Evolutionary conservation across 2,888 invertebrate genomes (phyloP), one percentile per base, ranked within the genome.

Genomic region (Drosophila stalkeri): DNA sequence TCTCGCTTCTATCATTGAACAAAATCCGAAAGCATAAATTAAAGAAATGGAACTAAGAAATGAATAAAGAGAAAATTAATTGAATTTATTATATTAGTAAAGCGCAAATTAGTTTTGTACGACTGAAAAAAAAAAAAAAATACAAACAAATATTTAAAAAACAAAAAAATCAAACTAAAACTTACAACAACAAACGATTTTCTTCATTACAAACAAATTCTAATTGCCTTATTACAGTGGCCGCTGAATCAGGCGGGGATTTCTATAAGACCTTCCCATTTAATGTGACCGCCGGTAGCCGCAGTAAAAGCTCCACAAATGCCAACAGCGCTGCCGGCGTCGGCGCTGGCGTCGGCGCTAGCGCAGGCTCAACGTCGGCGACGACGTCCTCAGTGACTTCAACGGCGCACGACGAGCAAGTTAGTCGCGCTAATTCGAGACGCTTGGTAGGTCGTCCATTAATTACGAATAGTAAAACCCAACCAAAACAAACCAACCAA

Each of bases 221-320:
- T 82, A 85, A 86, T 88, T 90, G 84, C 91, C 89, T 90, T 90
- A 92, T 92, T 96, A 94, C 96, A 96, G 96, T 96, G 96, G 96
- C 96, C 95, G 96, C 96, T 94, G 96, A 96, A 95, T 95, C 96
- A 94, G 95, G 95, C 94, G 94, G 94, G 95, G 96, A 97, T 95
- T 96, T 95, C 96, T 97, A 95, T 97, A 97, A 97, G 96, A 95
- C 95, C 95, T 95, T 94, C 95, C 94, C 94, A 95, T 96, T 94
- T 96, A 96, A 95, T 86, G 92, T 93, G 94, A 94, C 83, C 82
- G 69, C 93, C 93, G 93, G 92, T 93, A 92, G 94, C 76, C 86
- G 94, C 95, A 95, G 94, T 95, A 95, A 94, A 95, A 81, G 77
- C 77, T 65, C 72, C 64, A 75, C 88, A 80, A 86, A 81, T 85